Evolutionary conservation across 1,140 invertebrate species (phyloP), one percentile per base, ranked within the genome.

Genomic region (Eriocheir sinensis): DNA sequence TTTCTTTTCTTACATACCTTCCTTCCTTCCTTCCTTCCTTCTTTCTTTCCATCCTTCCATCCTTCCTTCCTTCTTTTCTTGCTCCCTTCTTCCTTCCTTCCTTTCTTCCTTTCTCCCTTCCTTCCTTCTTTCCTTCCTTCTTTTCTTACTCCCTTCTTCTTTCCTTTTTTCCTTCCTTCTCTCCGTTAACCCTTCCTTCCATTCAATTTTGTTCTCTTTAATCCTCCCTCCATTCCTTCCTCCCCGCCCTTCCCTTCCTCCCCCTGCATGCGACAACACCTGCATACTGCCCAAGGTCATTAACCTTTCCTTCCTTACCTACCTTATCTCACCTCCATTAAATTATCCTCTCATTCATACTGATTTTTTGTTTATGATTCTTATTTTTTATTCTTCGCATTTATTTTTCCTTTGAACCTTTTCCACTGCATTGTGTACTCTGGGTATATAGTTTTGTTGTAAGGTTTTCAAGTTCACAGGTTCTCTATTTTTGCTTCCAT

Each of bases 291-390:
- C 60, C 60, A 72, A 15, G 12, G 15, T n/a, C 60, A 15, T 72
- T 72, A 72, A 15, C 60, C n/a, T 72, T n/a, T 72, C n/a, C 60
- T 72, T 72, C 60, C 60, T 72, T 72, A 72, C 60, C 60, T n/a
- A 15, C n/a, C 60, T 72, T n/a, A 72, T 72, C 60, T n/a, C 60
- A 15, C 60, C 60, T n/a, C 60, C 60, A 15, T n/a, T 72, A 15
- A 15, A 72, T 72, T 72, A 72, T 72, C 60, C 60, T 72, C 60
- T 72, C 60, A 15, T 72, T n/a, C 60, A 15, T n/a, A 72, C 60
- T 72, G n/a, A 15, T 15, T n/a, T 72, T n/a, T 72, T 72, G n/a
- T n/a, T n/a, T n/a, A n/a, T n/a, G n/a, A 72, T 15, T 72, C 60
- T 15, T n/a, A 15, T n/a, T 72, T 72, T 72, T 72, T n/a, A 15